Evolutionary conservation across 64 coral and sea anemone species (phyloP).

Genomic region (Acropora tenuis): DNA sequence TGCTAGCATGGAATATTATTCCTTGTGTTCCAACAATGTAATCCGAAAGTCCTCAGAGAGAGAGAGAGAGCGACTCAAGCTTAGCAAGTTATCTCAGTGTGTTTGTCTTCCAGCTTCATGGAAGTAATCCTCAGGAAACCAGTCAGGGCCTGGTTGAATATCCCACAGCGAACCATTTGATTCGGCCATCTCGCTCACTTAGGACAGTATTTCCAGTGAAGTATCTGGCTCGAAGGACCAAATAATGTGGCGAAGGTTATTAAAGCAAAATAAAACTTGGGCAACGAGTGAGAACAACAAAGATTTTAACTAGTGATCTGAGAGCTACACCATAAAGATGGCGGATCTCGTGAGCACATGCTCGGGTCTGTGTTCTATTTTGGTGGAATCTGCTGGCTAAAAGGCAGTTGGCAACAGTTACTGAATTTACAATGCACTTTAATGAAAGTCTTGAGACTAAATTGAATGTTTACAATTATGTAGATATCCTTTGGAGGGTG

Average conservation of each 20-base stretch:
- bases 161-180: constrained; percentile 32
- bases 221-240: constrained; percentile 5
- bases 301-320: background rate
- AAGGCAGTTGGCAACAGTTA: constrained; percentile 12
- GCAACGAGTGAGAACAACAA: background rate
- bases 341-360: constrained; percentile 15
- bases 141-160: constrained; percentile 9
- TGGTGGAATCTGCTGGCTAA: background rate
- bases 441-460: too few species aligned
- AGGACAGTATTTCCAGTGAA: constrained; percentile 39
- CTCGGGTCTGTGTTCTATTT: background rate
- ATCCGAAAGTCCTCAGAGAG: constrained; percentile 4
- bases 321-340: constrained; percentile 4
- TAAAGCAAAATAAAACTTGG: background rate
- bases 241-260: constrained; percentile 22
- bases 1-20: background rate
- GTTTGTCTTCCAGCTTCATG: constrained; percentile 2
- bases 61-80: background rate
- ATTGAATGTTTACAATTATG: too few species aligned
- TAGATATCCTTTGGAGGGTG: too few species aligned
- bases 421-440: too few species aligned
- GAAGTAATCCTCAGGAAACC: constrained; percentile 38
- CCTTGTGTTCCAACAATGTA: background rate
- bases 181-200: constrained; percentile 32
- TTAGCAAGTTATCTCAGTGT: constrained; percentile 29